phyloP scores from a whole-genome alignment of 2,113 vertebrate genomes.

The Clupea harengus region DNA sequence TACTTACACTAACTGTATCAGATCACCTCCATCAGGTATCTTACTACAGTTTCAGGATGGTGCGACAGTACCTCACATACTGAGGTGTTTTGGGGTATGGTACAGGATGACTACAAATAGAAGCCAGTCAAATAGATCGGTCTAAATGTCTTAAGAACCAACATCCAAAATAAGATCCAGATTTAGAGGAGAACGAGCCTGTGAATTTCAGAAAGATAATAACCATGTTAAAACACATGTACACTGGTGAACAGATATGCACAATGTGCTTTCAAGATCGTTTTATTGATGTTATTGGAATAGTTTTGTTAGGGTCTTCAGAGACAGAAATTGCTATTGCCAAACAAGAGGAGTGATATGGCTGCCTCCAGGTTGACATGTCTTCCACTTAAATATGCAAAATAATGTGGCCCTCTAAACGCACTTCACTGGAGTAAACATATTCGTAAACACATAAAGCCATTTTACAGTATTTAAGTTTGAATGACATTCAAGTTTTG shows the following conservation, averaged over 20 bases:
- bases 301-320: neutral
- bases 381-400: neutral
- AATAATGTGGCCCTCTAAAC: neutral
- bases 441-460: conserved; percentile 12
- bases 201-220: neutral
- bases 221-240: neutral
- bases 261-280: neutral
- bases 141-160: neutral
- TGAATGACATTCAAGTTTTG: conserved; percentile 14
- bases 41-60: neutral
- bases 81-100: no score
- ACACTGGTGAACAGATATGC: neutral
- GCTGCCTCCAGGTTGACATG: neutral
- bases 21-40: neutral
- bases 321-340: conserved; percentile 3
- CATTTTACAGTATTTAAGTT: conserved; percentile 11
- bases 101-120: no score
- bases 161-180: neutral
- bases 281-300: neutral
- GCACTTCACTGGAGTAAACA: conserved; percentile 11
- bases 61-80: neutral
- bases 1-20: neutral
- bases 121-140: no score
- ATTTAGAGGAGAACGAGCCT: neutral
- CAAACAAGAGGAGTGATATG: neutral